These are phyloP conservation scores for Paramuricea clavata DNA, from an alignment of 92 coral and sea anemone species.

Conservation along the genomic window DNA sequence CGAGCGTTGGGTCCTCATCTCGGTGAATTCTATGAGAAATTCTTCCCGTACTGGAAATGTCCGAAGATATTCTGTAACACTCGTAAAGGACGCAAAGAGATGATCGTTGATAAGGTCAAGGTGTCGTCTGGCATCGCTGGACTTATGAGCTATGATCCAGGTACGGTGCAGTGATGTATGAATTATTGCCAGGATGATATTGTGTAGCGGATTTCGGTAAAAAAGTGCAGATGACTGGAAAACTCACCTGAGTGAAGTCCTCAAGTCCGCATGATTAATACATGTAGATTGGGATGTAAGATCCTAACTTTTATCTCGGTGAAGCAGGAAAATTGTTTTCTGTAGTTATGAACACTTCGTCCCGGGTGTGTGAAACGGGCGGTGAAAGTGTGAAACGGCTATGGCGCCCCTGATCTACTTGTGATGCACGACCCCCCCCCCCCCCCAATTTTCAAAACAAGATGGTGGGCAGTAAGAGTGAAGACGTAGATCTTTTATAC, in stretches of 20 bases:
- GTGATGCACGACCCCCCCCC: not conserved
- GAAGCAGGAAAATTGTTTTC: too few species aligned
- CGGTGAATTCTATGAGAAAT: slow-evolving; percentile 79
- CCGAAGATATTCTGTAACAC: slow-evolving; percentile 85
- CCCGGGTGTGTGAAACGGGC: too few species aligned
- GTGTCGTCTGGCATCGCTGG: slow-evolving; percentile 73
- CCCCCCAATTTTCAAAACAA: not conserved
- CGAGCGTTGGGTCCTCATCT: slow-evolving; percentile 90
- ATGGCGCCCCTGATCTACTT: not conserved
- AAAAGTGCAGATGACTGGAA: not conserved
- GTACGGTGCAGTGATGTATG: too few species aligned
- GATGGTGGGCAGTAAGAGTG: not conserved
- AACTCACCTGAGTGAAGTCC: not conserved
- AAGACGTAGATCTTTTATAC: not conserved
- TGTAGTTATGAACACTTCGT: too few species aligned
- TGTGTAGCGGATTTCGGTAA: slow-evolving; percentile 24
- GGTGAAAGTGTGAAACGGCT: too few species aligned
- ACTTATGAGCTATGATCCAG: slow-evolving; percentile 85
- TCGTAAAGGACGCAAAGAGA: slow-evolving; percentile 52
- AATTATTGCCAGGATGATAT: too few species aligned
- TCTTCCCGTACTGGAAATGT: slow-evolving; percentile 75
- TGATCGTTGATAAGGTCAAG: slow-evolving; percentile 61
- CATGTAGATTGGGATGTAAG: too few species aligned
- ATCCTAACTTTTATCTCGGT: too few species aligned
- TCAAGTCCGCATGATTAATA: too few species aligned